Percentiles rank a stretch among this genome's conserved stretches.
These are phyloP conservation scores for Chelonoidis abingdonii DNA, from an alignment of 2,113 vertebrate genomes.

Conservation along the genomic window DNA sequence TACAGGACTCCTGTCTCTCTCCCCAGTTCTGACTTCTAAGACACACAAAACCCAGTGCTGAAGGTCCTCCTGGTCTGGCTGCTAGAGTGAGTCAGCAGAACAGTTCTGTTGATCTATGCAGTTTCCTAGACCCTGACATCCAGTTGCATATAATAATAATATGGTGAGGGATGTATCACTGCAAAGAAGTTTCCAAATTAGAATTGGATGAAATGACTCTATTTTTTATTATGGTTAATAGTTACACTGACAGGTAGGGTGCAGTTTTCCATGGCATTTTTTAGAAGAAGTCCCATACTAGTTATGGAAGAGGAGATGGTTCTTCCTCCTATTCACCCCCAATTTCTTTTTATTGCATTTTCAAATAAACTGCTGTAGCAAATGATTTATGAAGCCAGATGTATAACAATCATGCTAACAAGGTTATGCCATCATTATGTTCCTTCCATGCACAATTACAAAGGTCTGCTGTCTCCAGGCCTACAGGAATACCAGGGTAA, in stretches of 20 bases:
- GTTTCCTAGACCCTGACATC: not conserved
- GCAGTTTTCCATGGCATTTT: not conserved
- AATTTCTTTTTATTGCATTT: constrained; percentile 16
- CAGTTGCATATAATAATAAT: not conserved
- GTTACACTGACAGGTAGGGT: not conserved
- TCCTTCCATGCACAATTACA: not conserved
- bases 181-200: not conserved
- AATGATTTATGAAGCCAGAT: not conserved
- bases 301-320: not conserved
- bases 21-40: not conserved
- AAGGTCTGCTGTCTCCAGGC: constrained; percentile 11
- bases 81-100: constrained; percentile 20
- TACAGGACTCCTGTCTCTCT: not conserved
- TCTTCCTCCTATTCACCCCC: not conserved
- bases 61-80: not conserved
- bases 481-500: constrained; percentile 36
- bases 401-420: not conserved
- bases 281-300: not conserved
- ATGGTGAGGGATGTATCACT: not conserved
- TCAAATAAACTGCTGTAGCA: not conserved
- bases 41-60: not conserved
- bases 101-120: not conserved
- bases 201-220: not conserved
- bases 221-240: not conserved
- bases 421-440: constrained; percentile 11